Base-by-base conservation (phyloP, 2,113 vertebrate genomes). In the Chrysochloris asiatica region DNA sequence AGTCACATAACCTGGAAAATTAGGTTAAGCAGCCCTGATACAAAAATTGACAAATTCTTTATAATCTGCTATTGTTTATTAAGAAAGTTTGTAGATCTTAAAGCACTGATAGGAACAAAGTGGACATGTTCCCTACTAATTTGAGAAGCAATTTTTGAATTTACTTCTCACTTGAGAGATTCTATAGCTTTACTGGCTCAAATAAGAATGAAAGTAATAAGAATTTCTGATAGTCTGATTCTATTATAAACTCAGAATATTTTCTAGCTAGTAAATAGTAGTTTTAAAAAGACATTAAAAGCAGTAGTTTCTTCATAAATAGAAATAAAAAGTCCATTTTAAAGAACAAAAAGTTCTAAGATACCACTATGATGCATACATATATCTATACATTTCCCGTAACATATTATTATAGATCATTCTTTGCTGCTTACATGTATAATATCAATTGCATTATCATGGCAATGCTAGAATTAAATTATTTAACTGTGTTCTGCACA, bases 341-440 rank as follows among this genome's bases (percentile, higher is more conserved):
- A 76, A 95, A 96, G 85, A 86, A 94, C 94, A 92, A 91, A 96
- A 96, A 89, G 81, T 93, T 69, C 67, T 38, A 38, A 69, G 21
- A 36, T 69, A 69, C 8, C 91, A 96, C 92, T 95, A 87, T n/a
- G 52, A 88, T 96, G 76, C 90, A 95, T 88, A 95, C 90, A 95
- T 88, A 95, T 91, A 94, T 94, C 80, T 96, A 95, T 97, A 88
- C 84, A 96, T 92, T 96, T 79, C 69, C 95, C 86, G 95, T 88
- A 97, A 82, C 59, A 93, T 59, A 95, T 92, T 93, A 95, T 86
- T 94, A 91, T 84, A 96, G 87, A 89, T 83, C 61, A 95, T 95
- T 96, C 94, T 95, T 96, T 93, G 96, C 85, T 95, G 38, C 86
- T 98, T 97, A 96, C 94, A 95, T 97, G 91, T 97, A 97, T 98